Percentiles rank a stretch among this genome's conserved stretches.
Evolutionary conservation across 2,797 vertebrate genomes (phyloP).

Genomic region (Momotus momota): DNA sequence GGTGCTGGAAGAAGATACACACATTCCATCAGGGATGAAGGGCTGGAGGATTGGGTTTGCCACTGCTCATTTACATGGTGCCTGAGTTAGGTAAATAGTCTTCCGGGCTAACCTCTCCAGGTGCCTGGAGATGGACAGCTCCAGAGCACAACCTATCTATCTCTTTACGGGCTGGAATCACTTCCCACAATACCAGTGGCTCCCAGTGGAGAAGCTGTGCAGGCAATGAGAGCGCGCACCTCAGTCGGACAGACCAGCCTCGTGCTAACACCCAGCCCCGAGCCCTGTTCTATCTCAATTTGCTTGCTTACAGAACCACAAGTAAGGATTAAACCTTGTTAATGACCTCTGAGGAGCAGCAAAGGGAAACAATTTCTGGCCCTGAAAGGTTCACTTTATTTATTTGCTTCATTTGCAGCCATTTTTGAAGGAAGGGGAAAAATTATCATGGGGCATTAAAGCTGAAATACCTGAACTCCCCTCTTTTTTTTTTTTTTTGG

Average conservation of each 20-base stretch:
- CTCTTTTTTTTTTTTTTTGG: background rate
- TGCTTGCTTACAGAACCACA: background rate
- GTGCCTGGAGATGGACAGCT: background rate
- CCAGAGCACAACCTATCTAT: background rate
- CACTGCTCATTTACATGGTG: background rate
- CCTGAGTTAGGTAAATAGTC: background rate
- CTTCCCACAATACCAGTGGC: background rate
- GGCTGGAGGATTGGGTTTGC: background rate
- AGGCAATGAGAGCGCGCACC: too few species aligned
- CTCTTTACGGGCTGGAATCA: background rate
- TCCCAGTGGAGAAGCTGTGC: background rate
- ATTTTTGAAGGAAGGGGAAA: background rate
- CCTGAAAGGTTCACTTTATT: background rate
- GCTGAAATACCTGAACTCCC: background rate
- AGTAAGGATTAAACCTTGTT: background rate
- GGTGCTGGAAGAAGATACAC: background rate
- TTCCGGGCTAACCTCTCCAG: background rate
- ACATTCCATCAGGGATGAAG: accelerated
- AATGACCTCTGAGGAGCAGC: background rate
- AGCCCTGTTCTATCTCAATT: background rate
- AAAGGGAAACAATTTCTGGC: background rate
- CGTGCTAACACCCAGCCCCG: accelerated
- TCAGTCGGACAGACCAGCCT: background rate
- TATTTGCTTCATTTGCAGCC: background rate
- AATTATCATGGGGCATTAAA: background rate